Evolutionary conservation across 2,113 vertebrate genomes (phyloP), one percentile per base, ranked within the genome.

Genomic region (Apaloderma vittatum): DNA sequence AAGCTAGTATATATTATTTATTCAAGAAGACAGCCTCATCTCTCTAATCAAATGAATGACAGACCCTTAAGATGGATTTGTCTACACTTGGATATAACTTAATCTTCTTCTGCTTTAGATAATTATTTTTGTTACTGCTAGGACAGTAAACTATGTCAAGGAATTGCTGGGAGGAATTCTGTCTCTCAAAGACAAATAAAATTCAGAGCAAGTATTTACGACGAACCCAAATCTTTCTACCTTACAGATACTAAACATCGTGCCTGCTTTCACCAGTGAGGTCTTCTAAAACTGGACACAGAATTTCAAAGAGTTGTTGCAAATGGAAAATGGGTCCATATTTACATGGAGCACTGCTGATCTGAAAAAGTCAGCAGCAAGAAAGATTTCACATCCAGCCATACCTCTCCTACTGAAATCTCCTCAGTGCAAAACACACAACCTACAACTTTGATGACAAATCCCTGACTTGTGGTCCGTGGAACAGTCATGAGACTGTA

Each of bases 321-420:
- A 71, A 83, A 55, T 2, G 71, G 37, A 70, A 85, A 80, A 76
- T 4, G 8, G 4, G 15, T 49, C 0, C n/a, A n/a, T n/a, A n/a
- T n/a, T n/a, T n/a, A n/a, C 20, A 32, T 3, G 9, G 37, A 74
- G 73, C 63, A 46, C n/a, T 22, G 46, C 55, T 1, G 1, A 71
- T 24, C 30, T 24, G 26, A 72, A 51, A 71, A 46, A 49, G 26
- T 32, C 59, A 84, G 19, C 49, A 84, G 54, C 23, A 90, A 58
- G 13, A 22, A 79, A 59, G 19, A 34, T 18, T 81, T 68, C 37
- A 26, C 7, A 32, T 13, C 51, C 9, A 72, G 18, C 9, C 0
- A 0, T 3, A 62, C 9, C 37, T 74, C 55, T 70, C 51, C 62
- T 40, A 14, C 0, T 5, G 15, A 76, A 40, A 61, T 23, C 40